These are phyloP conservation scores for Doryteuthis pealeii DNA, from an alignment of 1,140 invertebrate species.

Conservation along the genomic window DNA sequence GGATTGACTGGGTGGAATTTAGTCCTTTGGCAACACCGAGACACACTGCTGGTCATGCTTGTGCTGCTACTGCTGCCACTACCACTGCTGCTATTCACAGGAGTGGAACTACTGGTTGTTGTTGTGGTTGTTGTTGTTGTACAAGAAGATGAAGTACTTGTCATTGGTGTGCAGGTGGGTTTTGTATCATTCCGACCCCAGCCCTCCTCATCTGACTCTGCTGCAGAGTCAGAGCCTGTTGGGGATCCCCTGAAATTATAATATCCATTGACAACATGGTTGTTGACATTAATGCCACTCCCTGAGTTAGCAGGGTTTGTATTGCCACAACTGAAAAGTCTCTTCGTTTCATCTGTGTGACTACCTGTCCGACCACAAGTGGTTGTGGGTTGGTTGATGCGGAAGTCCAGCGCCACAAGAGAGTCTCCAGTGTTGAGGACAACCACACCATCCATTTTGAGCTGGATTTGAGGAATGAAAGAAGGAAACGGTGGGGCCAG, in stretches of 20 bases:
- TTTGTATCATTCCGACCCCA: not conserved
- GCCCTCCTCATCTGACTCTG: not conserved
- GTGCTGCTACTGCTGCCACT: not conserved
- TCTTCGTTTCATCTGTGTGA: not conserved
- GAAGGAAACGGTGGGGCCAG: slow-evolving; percentile 70
- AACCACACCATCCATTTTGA: slow-evolving; percentile 69
- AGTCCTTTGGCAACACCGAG: not conserved
- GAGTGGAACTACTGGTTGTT: not conserved
- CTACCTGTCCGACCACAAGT: not conserved
- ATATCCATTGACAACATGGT: not conserved
- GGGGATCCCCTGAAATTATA: not conserved
- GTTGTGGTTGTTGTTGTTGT: not conserved
- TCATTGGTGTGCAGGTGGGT: not conserved
- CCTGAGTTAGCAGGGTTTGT: slow-evolving; percentile 5
- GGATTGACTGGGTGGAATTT: not conserved
- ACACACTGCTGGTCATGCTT: not conserved
- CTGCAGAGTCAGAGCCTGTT: not conserved
- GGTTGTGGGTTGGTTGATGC: slow-evolving; percentile 6
- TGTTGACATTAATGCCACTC: not conserved
- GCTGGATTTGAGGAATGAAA: slow-evolving; percentile 67
- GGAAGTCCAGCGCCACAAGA: slow-evolving; percentile 66
- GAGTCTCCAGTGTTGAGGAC: slow-evolving; percentile 75
- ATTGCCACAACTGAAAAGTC: slow-evolving; percentile 2
- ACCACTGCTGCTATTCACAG: not conserved
- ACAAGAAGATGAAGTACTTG: not conserved